Evolutionary conservation across 64 coral and sea anemone genomes (phyloP), one percentile per base, ranked within the genome.

Genomic region (Stichodactyla helianthus): DNA sequence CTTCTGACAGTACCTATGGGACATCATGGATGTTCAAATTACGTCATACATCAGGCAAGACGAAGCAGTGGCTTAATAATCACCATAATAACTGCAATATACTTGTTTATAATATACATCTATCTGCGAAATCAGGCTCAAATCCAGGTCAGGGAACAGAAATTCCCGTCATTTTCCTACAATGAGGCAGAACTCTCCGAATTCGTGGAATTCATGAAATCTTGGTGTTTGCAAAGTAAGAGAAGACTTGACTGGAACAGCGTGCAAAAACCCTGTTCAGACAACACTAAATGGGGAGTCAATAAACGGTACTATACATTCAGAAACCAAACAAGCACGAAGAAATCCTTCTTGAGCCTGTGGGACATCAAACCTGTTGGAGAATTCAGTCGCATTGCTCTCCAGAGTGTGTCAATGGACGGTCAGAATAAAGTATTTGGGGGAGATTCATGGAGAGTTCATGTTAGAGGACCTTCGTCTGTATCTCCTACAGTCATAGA

Each of bases 371-470:
- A 89, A 79, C 82, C 93, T 14, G 90, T 93, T 77, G 97, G 97
- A 25, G 89, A 99, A 64, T 99, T 95, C 59, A 99, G 97, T 90
- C 88, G 93, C n/a, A 77, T 99, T 65, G 86, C 77, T 22, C 77
- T 99, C 23, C 93, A 92, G 64, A 55, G 87, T n/a, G 93, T 95
- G 74, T 88, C 92, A 50, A 50, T 44, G n/a, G 82, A 90, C 55
- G 92, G 86, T 7, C 22, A 71, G 58, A 85, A 89, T 17, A 99
- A 99, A 80, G 83, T 0, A 6, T 85, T 89, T 44, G 97, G 97
- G 10, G 97, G 97, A 35, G 97, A 99, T 77, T 93, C 93, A 8
- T 99, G 97, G 97, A 86, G 97, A 86, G 93, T 99, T 56, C 87
- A 80, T 79, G 83, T 99, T 60, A 83, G 70, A 59, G 93, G 97